phyloP scores from a whole-genome alignment of 2,888 invertebrate species.

The Petrolisthes manimaculis region DNA sequence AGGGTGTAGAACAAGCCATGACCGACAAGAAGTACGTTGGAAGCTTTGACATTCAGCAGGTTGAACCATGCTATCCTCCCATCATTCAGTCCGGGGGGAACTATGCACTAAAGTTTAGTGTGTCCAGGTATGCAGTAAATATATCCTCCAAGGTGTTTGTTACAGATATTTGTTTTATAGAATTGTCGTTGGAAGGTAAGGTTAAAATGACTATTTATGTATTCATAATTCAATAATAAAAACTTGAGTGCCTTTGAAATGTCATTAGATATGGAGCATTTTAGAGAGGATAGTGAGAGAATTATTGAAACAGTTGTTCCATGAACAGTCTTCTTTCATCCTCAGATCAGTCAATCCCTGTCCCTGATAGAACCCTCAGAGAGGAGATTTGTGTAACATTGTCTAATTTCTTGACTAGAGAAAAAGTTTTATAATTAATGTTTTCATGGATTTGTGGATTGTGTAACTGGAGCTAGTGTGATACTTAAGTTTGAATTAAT shows the following conservation, averaged over 20 bases:
- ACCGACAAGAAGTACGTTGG: constrained; percentile 96
- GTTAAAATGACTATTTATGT: background rate
- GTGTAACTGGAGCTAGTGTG: too few relatives aligned
- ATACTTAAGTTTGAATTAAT: background rate
- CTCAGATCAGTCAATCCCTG: too few relatives aligned
- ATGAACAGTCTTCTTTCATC: too few relatives aligned
- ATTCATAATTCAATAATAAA: background rate
- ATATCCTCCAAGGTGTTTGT: background rate
- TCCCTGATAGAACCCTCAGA: too few relatives aligned
- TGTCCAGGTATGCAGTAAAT: constrained; percentile 73
- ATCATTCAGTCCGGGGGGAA: constrained; percentile 99
- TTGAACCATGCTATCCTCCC: constrained; percentile 98
- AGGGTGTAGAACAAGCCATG: constrained; percentile 92
- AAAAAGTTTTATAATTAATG: too few relatives aligned
- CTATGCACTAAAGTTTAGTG: constrained; percentile 97
- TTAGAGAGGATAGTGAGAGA: too few relatives aligned
- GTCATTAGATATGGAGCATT: too few relatives aligned
- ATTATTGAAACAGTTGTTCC: too few relatives aligned
- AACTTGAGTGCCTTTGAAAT: background rate
- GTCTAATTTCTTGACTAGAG: too few relatives aligned
- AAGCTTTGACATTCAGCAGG: constrained; percentile 86
- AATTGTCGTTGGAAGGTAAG: background rate
- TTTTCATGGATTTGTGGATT: too few relatives aligned
- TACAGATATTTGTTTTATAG: background rate
- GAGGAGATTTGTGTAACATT: too few relatives aligned